A percentile compares a stretch with the other conserved stretches of the same genome.
phyloP scores from a whole-genome alignment of 2,888 invertebrate species.

The Chymomyza amoena region DNA sequence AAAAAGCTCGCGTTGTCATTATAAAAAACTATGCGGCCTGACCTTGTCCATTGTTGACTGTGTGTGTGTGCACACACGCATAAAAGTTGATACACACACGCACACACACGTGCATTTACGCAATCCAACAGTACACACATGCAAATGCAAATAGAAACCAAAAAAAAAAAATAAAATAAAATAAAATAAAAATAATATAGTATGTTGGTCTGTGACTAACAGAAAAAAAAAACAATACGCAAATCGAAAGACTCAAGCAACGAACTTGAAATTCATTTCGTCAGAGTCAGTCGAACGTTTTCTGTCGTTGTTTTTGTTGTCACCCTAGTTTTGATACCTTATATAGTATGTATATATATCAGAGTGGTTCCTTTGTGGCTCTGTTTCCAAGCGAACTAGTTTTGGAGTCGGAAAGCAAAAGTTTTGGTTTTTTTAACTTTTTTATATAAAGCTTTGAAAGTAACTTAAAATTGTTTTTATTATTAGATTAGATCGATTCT shows the following conservation, averaged over 20 bases:
- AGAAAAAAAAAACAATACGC: constrained; percentile 37
- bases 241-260: constrained; percentile 66
- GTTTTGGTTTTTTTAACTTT: no score
- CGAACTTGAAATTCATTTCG: constrained; percentile 69
- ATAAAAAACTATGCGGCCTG: constrained; percentile 64
- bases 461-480: no score
- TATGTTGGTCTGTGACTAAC: constrained; percentile 57
- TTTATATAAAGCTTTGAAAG: no score
- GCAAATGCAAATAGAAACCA: constrained; percentile 34
- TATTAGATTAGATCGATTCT: no score
- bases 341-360: not conserved
- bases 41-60: constrained; percentile 69
- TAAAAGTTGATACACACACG: constrained; percentile 22
- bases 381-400: no score
- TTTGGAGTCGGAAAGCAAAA: no score
- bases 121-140: constrained; percentile 8
- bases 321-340: not conserved
- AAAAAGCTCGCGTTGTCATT: constrained; percentile 54
- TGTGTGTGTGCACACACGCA: constrained; percentile 37
- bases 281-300: constrained; percentile 31
- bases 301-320: not conserved
- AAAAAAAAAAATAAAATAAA: constrained; percentile 18
- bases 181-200: constrained; percentile 6
- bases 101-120: constrained; percentile 20
- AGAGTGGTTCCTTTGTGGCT: not conserved